Evolutionary conservation across 1,140 invertebrate genomes (phyloP).

Genomic region (Tetragonula clypearis): DNA sequence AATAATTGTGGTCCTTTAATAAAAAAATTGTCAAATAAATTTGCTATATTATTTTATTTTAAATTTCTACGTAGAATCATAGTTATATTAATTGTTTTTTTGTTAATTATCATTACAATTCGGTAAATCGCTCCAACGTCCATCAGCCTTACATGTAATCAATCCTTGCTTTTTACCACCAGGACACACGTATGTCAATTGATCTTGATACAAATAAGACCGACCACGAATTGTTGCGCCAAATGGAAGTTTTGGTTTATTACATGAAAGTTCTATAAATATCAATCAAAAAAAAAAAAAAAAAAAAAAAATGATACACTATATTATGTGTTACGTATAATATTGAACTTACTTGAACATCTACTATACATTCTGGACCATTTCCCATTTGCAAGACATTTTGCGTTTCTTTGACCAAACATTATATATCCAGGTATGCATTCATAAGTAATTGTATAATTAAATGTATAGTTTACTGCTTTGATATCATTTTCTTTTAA

Average conservation of each 20-base stretch:
- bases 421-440: constrained; percentile 81
- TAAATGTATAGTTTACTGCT: constrained; percentile 75
- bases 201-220: constrained; percentile 81
- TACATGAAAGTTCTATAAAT: constrained; percentile 79
- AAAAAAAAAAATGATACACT: background rate
- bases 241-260: constrained; percentile 67
- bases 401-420: constrained; percentile 79
- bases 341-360: constrained; percentile 81
- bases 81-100: background rate
- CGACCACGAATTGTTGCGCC: constrained; percentile 78
- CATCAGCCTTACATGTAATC: constrained; percentile 71
- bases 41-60: constrained; percentile 30
- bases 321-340: background rate
- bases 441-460: constrained; percentile 78
- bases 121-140: constrained; percentile 69
- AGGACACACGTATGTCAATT: constrained; percentile 79
- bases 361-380: constrained; percentile 83
- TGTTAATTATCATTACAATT: constrained; percentile 51
- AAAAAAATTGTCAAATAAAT: constrained; percentile 32
- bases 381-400: constrained; percentile 81
- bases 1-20: constrained; percentile 39
- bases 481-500: constrained; percentile 41
- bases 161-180: constrained; percentile 68
- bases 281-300: background rate
- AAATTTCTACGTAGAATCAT: background rate